These are phyloP conservation scores for Miniopterus natalensis DNA, from an alignment of 2,113 vertebrate genomes.

Conservation along the genomic window DNA sequence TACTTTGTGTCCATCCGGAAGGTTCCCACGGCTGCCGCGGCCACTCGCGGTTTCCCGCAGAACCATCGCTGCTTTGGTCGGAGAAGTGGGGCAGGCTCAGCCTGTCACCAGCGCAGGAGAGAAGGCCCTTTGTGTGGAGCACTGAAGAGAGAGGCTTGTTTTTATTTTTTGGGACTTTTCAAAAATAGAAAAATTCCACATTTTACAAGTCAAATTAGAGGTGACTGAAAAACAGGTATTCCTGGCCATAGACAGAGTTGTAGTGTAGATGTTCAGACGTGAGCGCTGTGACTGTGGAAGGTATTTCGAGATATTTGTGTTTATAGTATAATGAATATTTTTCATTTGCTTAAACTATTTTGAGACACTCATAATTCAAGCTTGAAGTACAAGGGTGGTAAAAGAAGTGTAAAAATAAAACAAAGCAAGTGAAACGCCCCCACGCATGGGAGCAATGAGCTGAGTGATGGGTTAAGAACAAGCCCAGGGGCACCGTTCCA, in stretches of 20 bases:
- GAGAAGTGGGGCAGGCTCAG: slow-evolving; percentile 42
- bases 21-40: slow-evolving; percentile 60
- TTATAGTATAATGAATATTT: slow-evolving; percentile 8
- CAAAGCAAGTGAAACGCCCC: slow-evolving; percentile 5
- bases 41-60: slow-evolving; percentile 35
- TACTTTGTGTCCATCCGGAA: slow-evolving; percentile 63
- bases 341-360: slow-evolving; percentile 65
- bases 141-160: slow-evolving; percentile 55
- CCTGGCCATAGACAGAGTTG: neutral
- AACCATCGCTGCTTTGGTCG: slow-evolving; percentile 54
- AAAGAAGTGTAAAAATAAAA: slow-evolving; percentile 58
- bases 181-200: slow-evolving; percentile 35
- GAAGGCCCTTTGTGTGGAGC: slow-evolving; percentile 40
- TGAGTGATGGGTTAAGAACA: neutral
- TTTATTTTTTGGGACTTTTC: slow-evolving; percentile 19
- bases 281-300: neutral
- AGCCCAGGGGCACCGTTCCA: neutral
- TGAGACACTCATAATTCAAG: slow-evolving; percentile 8
- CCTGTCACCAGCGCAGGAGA: slow-evolving; percentile 5
- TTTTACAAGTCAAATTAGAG: slow-evolving; percentile 52
- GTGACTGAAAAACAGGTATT: too few relatives aligned
- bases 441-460: neutral
- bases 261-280: slow-evolving; percentile 28
- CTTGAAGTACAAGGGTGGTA: neutral
- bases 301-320: slow-evolving; percentile 67